Percentiles rank a stretch among this genome's conserved stretches.
Conservation (phyloP, 2,113 vertebrate genomes). For the Silurus asotus region DNA sequence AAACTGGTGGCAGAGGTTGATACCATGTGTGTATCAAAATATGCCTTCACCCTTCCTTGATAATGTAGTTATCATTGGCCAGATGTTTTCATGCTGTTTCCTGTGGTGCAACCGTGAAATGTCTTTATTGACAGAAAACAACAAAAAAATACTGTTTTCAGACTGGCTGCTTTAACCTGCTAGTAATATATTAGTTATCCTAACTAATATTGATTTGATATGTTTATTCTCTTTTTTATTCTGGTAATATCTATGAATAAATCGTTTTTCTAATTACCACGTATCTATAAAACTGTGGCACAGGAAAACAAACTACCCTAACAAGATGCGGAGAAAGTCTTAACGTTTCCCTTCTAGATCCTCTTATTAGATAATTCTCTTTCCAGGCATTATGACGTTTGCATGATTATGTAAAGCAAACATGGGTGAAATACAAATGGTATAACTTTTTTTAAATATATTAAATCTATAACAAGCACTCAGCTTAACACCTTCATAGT, state of each 20-base stretch:
- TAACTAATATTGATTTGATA: neutral
- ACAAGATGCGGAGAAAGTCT: neutral
- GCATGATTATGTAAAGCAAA: neutral
- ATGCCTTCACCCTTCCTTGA: neutral
- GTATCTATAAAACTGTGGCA: neutral
- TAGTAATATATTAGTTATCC: neutral
- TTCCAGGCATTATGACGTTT: neutral
- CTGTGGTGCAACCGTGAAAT: neutral
- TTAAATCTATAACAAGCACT: neutral
- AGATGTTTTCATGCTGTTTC: slow-evolving; percentile 21
- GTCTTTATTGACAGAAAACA: neutral
- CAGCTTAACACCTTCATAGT: neutral
- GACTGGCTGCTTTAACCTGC: neutral
- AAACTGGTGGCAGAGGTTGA: neutral
- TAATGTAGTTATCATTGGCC: slow-evolving; percentile 32
- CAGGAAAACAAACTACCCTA: neutral
- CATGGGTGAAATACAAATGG: neutral
- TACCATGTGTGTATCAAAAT: neutral
- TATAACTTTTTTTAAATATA: neutral
- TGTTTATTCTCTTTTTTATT: neutral
- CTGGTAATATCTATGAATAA: slow-evolving; percentile 7
- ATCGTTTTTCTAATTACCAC: neutral
- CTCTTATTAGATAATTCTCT: neutral
- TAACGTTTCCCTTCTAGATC: neutral
- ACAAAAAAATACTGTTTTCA: neutral